Evolutionary conservation across 2,888 invertebrate genomes (phyloP).

Genomic region (Sphecodes monilicornis): DNA sequence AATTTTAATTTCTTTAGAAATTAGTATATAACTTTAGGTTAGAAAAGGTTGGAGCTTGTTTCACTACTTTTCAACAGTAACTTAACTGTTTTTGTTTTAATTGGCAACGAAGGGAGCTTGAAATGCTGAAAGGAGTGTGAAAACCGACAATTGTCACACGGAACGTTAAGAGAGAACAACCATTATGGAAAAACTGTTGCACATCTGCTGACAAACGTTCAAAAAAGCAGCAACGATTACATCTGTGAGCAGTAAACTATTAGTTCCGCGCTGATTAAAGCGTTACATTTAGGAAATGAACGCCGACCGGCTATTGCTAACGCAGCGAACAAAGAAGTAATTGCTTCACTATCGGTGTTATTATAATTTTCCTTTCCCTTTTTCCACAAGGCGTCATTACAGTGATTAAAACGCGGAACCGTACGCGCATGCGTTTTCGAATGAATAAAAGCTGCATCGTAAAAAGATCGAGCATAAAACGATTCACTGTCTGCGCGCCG

Average conservation of each 20-base stretch:
- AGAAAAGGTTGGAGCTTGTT: no score
- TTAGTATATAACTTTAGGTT: no score
- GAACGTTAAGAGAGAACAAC: background rate
- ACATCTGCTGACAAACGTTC: background rate
- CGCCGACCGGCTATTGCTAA: background rate
- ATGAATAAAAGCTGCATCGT: background rate
- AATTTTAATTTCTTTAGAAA: no score
- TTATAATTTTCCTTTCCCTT: slow-evolving; percentile 12
- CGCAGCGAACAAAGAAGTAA: slow-evolving; percentile 16
- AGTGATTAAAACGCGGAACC: slow-evolving; percentile 26
- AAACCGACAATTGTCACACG: background rate
- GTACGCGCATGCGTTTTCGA: background rate
- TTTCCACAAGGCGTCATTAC: slow-evolving; percentile 19
- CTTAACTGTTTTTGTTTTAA: no score
- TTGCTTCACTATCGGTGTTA: slow-evolving; percentile 22
- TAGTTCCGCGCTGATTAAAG: slow-evolving; percentile 30
- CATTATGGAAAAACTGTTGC: background rate
- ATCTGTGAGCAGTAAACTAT: background rate
- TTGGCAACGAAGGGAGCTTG: no score
- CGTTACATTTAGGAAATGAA: slow-evolving; percentile 32
- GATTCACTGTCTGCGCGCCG: background rate
- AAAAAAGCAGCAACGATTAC: background rate
- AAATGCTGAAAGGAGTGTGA: background rate
- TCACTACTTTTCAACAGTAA: no score
- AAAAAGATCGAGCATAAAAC: slow-evolving; percentile 22